phyloP scores from a whole-genome alignment of 2,113 vertebrate species.

The Loxodonta africana region DNA sequence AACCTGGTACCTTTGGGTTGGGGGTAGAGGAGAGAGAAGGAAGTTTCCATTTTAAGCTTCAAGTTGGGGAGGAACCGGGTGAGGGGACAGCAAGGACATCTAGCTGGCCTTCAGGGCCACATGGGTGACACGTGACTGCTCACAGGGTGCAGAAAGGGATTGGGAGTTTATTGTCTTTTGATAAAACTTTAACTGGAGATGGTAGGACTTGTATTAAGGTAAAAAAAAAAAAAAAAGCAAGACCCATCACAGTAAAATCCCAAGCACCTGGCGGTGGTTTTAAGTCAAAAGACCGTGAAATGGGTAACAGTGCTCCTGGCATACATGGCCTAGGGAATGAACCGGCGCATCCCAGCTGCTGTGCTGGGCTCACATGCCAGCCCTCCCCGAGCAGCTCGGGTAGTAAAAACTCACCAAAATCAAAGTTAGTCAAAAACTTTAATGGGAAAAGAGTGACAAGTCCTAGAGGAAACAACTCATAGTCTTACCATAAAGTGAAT shows the following conservation, averaged over 20 bases:
- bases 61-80: background rate
- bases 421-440: constrained; percentile 77
- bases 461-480: constrained; percentile 64
- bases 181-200: background rate
- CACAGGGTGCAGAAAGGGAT: background rate
- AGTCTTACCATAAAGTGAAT: constrained; percentile 66
- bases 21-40: background rate
- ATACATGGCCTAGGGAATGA: background rate
- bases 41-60: background rate
- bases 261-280: background rate
- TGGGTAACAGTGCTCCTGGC: background rate
- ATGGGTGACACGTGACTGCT: background rate
- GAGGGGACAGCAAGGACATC: background rate
- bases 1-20: background rate
- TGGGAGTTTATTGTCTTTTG: background rate
- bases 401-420: constrained; percentile 57
- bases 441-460: constrained; percentile 75
- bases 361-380: background rate
- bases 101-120: background rate
- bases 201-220: background rate
- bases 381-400: background rate
- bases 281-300: background rate
- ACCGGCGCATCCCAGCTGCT: background rate
- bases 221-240: background rate
- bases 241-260: background rate